Percentiles rank a stretch among this genome's conserved stretches.
Evolutionary conservation across 2,797 vertebrate species (phyloP).

Genomic region (Onychomys leucogaster): DNA sequence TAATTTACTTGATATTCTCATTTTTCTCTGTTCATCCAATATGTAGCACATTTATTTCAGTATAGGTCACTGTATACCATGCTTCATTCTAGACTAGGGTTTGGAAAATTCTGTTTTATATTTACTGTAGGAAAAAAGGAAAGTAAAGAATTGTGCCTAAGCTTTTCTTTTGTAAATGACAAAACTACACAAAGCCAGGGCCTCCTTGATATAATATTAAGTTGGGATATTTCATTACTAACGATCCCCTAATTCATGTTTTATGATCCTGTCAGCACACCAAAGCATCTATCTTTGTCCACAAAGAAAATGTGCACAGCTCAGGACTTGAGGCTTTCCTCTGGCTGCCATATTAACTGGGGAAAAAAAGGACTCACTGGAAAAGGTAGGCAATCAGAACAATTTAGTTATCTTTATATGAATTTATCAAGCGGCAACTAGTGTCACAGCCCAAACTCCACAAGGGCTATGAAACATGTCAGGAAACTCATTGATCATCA

Average conservation of each 20-base stretch:
- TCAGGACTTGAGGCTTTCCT: constrained; percentile 37
- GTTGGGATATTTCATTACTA: constrained; percentile 74
- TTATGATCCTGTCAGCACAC: constrained; percentile 70
- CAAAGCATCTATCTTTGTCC: constrained; percentile 63
- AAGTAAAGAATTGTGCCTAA: not conserved
- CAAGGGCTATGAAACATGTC: not conserved
- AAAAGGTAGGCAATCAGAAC: constrained; percentile 75
- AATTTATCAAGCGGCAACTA: constrained; percentile 71
- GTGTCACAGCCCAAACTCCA: constrained; percentile 10
- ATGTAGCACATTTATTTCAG: not conserved
- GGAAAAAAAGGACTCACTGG: constrained; percentile 60
- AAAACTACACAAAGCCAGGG: constrained; percentile 45
- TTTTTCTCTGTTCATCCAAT: not conserved
- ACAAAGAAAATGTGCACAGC: constrained; percentile 38
- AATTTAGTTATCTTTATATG: constrained; percentile 73
- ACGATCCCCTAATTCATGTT: constrained; percentile 73
- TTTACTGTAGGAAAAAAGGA: not conserved
- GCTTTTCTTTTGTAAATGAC: constrained; percentile 35
- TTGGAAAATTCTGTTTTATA: not conserved
- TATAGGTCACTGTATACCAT: not conserved
- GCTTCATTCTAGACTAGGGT: not conserved
- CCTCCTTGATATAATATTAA: constrained; percentile 48
- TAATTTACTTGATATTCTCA: not conserved
- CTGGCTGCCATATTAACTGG: constrained; percentile 63
- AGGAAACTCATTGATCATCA: constrained; percentile 60